These are phyloP conservation scores for Lepidotrigona ventralis DNA, from an alignment of 1,140 invertebrate species.

Conservation along the genomic window DNA sequence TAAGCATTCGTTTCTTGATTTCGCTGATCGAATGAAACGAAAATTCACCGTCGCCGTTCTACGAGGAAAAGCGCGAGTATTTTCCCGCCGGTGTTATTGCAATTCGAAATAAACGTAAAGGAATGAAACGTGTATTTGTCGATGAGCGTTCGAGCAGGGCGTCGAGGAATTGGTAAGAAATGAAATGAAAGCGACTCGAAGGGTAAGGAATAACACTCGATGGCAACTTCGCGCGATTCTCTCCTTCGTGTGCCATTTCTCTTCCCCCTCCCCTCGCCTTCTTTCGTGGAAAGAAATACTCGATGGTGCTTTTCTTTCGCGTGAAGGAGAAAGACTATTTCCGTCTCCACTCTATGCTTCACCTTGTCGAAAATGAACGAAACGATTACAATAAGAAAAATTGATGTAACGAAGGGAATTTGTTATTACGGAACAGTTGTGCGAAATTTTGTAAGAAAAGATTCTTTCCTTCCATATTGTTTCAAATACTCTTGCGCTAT, in stretches of 20 bases:
- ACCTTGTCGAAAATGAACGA: no score
- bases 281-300: not conserved
- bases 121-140: slow-evolving; percentile 30
- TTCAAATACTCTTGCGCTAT: no score
- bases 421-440: no score
- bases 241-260: slow-evolving; percentile 36
- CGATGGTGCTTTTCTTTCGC: not conserved
- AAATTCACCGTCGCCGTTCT: not conserved
- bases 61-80: no score
- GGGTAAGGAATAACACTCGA: slow-evolving; percentile 53
- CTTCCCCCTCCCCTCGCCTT: not conserved
- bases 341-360: not conserved
- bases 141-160: not conserved
- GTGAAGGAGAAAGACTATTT: not conserved
- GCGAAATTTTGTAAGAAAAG: no score
- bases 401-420: no score
- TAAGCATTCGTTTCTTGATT: not conserved
- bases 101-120: not conserved
- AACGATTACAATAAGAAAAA: no score
- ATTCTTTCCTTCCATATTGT: no score
- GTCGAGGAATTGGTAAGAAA: slow-evolving; percentile 30
- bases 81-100: not conserved
- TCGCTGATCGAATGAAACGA: not conserved
- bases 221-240: slow-evolving; percentile 43
- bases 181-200: slow-evolving; percentile 40